Evolutionary conservation across 2,888 invertebrate genomes (phyloP), one percentile per base, ranked within the genome.

Genomic region (Diarsia dahlii): DNA sequence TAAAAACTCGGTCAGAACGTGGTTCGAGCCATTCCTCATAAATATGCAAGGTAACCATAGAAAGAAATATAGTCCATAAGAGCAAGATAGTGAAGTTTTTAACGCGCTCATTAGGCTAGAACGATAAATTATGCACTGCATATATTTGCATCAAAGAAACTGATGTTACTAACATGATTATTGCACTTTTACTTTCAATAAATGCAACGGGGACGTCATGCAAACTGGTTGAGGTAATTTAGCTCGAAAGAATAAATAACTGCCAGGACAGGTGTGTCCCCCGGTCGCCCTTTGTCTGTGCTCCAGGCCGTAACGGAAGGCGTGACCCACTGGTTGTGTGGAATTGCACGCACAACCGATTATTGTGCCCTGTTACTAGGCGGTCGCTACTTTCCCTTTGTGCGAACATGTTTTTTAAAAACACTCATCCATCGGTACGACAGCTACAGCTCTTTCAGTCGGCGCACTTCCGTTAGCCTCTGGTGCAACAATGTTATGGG

Each of bases 181-280:
- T 74, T 75, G 84, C 89, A 87, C 89, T 89, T 89, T 91, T 88
- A 87, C 89, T 90, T 88, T 87, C 75, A 80, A 82, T 79, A 78
- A 73, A 84, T 78, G 75, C 67, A 68, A 58, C 54, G 50, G 28
- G 62, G 18, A 67, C 69, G 71, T 23, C 23, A 65, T 71, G 69
- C 58, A 74, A 78, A 73, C 58, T 52, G 75, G 86, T 73, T 80
- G 68, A 54, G 58, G 72, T 50, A 72, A 83, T 79, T 80, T 79
- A 39, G 71, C 64, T 72, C 46, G 45, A 68, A 80, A 74, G 74
- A 85, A 84, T 78, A 84, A 76, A 86, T 82, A 87, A 87, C 84
- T 82, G 88, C 82, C 78, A 69, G 85, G 86, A 84, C 91, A 92
- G 92, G 91, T 92, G 91, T 81, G 83, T 78, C 85, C 80, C 84